These are phyloP conservation scores for Tragelaphus strepsiceros DNA, from an alignment of 2,113 vertebrate genomes.

Conservation along the genomic window DNA sequence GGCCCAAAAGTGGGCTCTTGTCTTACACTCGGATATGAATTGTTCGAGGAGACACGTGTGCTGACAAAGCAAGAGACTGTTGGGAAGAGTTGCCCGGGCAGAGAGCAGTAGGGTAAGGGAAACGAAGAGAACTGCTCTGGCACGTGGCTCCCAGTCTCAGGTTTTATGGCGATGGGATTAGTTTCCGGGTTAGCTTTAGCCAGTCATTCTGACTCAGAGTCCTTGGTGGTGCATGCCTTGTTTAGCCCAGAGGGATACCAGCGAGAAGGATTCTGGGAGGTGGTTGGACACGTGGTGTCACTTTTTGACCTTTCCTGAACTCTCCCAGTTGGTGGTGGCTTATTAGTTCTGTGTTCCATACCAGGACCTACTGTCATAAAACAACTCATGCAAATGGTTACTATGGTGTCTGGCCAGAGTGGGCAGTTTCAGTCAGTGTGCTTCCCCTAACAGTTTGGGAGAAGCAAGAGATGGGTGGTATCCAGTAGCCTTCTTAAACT, in stretches of 20 bases:
- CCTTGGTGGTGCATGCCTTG: background rate
- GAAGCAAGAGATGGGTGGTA: background rate
- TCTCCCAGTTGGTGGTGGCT: background rate
- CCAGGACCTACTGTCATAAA: background rate
- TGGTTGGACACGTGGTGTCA: background rate
- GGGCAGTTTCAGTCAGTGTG: background rate
- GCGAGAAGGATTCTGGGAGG: background rate
- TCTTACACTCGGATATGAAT: background rate
- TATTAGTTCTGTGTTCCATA: background rate
- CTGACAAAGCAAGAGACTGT: background rate
- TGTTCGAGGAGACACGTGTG: background rate
- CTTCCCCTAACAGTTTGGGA: background rate
- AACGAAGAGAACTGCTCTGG: background rate
- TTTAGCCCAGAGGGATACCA: background rate
- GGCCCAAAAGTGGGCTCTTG: background rate
- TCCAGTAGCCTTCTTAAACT: background rate
- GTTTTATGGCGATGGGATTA: background rate
- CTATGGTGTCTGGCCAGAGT: background rate
- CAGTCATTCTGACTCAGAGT: background rate
- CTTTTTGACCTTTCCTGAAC: background rate
- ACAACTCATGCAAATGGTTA: background rate
- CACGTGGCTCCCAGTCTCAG: background rate
- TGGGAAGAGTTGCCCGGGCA: accelerated
- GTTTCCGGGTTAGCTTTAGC: background rate
- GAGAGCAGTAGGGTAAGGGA: background rate